These are phyloP conservation scores for Lasioglossum figueresi DNA, from an alignment of 2,888 invertebrate genomes.

Conservation along the genomic window DNA sequence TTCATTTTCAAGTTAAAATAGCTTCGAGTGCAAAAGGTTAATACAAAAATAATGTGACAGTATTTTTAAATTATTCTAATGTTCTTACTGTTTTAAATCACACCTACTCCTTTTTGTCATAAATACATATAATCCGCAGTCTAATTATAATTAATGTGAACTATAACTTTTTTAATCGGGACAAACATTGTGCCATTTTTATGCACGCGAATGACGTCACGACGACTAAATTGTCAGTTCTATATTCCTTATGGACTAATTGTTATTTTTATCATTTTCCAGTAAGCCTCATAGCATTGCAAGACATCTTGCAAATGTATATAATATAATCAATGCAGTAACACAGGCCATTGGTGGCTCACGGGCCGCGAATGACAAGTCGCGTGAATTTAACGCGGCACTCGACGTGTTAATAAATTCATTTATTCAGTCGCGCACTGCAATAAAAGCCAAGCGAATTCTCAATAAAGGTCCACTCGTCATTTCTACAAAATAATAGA, in stretches of 20 bases:
- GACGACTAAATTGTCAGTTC: too few species aligned
- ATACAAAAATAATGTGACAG: too few species aligned
- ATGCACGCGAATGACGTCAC: too few species aligned
- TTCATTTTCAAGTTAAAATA: too few species aligned
- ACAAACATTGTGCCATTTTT: neutral
- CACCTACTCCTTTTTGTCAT: too few species aligned
- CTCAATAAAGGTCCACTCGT: neutral
- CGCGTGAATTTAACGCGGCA: neutral
- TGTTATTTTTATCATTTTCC: neutral
- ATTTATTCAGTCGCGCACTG: neutral
- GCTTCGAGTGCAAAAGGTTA: too few species aligned
- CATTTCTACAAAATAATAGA: neutral
- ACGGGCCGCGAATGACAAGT: neutral
- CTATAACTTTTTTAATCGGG: neutral
- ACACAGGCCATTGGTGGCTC: neutral
- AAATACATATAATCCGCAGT: too few species aligned
- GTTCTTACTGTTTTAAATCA: too few species aligned
- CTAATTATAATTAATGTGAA: neutral
- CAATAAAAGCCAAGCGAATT: neutral
- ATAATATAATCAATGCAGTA: neutral
- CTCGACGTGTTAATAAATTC: constrained; percentile 50
- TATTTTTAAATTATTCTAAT: too few species aligned
- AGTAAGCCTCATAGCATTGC: neutral
- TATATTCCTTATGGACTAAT: neutral
- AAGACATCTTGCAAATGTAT: neutral